Evolutionary conservation across 1,140 invertebrate genomes (phyloP), one percentile per base, ranked within the genome.

Genomic region (Heliconius eleuchia): DNA sequence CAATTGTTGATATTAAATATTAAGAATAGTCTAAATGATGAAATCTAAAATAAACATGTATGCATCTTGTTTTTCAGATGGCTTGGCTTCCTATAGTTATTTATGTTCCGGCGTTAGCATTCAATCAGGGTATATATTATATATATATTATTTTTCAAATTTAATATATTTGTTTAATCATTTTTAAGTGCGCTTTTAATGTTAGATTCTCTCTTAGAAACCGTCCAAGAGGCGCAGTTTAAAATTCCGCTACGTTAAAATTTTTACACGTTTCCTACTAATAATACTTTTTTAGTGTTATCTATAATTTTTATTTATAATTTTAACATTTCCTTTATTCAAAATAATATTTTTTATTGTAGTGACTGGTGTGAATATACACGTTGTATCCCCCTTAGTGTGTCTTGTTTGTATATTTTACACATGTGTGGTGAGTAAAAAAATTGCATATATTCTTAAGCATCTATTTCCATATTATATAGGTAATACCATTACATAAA

Each of bases 381-480:
- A 98, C 83, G 93, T 97, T 66, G 96, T 98, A 1, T 98, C 98
- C 11, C 96, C 98, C 3, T 96, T 97, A 73, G 97, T 98, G 27
- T 98, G 98, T 85, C 88, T 97, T 9, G 96, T 99, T 60, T 98
- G 98, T 89, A 98, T 98, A 82, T 98, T 99, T 93, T 99, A 99
- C 89, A 99, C 98, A 1, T 97, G 96, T 71, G 95, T 99, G 92
- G 98, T 98, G 95, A 96, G 96, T 95, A 3, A 27, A 27, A 27
- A 23, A 66, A 52, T 7, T 16, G 5, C 50, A 52, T 16, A 11
- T 50, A 50, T 18, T 50, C 37, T 37, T 37, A 37, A 16, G 13
- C 18, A 30, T 23, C 50, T 16, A 18, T 18, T 50, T 18, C 3
- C 16, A 18, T 52, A 52, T 19, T 52, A 19, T 52, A 23, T 23